A percentile compares a stretch with the other conserved stretches of the same genome.
phyloP scores from a whole-genome alignment of 2,113 vertebrate genomes.

The Anguilla rostrata region DNA sequence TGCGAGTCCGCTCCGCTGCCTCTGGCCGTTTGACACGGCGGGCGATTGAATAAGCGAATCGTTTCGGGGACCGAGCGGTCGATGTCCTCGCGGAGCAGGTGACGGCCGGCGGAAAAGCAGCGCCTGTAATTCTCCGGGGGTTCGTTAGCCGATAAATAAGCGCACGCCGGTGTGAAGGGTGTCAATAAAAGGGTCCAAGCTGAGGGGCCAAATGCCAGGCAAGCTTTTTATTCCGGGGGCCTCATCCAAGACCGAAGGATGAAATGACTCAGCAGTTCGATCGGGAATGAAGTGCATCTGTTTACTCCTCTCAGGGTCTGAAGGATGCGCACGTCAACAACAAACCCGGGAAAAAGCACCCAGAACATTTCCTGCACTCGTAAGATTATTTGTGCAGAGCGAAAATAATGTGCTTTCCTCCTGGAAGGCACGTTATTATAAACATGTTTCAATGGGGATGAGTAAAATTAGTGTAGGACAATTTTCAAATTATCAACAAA shows the following conservation, averaged over 20 bases:
- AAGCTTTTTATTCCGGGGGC: conserved; percentile 1
- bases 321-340: conserved; percentile 7
- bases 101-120: background rate
- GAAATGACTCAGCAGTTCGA: background rate
- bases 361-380: background rate
- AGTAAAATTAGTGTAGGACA: too few species aligned
- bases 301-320: background rate
- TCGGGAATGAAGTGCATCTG: background rate
- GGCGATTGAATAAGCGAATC: background rate
- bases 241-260: background rate
- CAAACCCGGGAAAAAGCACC: background rate
- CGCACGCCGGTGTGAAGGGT: background rate
- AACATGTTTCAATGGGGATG: background rate
- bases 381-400: background rate
- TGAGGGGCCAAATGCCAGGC: background rate
- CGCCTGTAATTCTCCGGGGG: background rate
- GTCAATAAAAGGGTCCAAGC: background rate
- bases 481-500: too few species aligned
- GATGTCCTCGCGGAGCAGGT: background rate
- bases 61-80: conserved; percentile 6
- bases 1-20: background rate
- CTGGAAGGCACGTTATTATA: background rate
- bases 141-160: conserved; percentile 14
- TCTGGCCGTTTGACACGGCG: background rate
- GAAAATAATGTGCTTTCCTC: background rate